These are phyloP conservation scores for Salticus scenicus DNA, from an alignment of 2,888 invertebrate genomes.

Conservation along the genomic window DNA sequence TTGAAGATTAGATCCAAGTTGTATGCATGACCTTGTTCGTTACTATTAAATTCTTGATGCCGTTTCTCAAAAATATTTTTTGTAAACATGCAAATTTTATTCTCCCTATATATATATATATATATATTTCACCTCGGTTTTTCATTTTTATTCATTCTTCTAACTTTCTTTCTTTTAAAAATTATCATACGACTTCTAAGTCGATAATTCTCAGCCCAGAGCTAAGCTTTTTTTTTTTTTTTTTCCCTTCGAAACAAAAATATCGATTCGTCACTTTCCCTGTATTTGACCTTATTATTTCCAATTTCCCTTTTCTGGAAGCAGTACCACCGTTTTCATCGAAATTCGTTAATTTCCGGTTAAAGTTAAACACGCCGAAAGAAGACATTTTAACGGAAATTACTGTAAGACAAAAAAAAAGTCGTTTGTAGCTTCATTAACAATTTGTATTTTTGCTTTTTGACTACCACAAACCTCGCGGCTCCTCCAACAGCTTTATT, in stretches of 20 bases:
- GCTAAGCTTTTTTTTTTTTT: too few species aligned
- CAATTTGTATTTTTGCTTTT: not conserved
- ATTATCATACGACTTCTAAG: too few species aligned
- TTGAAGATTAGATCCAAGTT: too few species aligned
- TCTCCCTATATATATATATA: too few species aligned
- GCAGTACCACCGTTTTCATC: not conserved
- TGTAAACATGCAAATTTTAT: too few species aligned
- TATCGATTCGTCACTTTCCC: not conserved
- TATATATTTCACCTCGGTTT: too few species aligned
- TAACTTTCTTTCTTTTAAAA: too few species aligned
- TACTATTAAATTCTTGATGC: too few species aligned
- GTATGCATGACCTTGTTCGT: too few species aligned
- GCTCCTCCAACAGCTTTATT: not conserved
- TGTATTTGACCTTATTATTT: slow-evolving; percentile 5
- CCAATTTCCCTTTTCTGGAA: not conserved
- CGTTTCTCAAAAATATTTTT: too few species aligned
- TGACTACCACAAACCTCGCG: not conserved
- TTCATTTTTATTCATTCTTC: too few species aligned
- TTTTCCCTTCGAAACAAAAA: not conserved
- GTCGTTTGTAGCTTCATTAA: not conserved
- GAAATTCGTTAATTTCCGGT: slow-evolving; percentile 19
- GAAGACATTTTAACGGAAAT: slow-evolving; percentile 12
- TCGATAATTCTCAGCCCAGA: too few species aligned
- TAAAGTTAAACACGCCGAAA: not conserved
- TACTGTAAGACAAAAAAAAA: not conserved